phyloP scores from a whole-genome alignment of 2,888 invertebrate genomes.

The Mimachlamys varia region DNA sequence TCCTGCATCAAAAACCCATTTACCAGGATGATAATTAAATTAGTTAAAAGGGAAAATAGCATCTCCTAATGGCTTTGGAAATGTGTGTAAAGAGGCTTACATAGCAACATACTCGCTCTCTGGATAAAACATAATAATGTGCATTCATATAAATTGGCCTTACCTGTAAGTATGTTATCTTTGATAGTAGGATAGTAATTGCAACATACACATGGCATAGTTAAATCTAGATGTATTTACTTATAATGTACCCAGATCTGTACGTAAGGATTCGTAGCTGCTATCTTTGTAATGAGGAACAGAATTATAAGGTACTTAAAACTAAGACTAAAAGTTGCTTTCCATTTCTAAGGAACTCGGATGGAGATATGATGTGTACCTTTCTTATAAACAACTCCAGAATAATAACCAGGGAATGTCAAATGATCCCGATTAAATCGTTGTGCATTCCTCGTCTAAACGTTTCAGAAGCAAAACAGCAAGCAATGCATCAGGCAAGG shows the following conservation, averaged over 20 bases:
- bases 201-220: not conserved
- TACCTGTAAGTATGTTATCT: not conserved
- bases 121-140: not conserved
- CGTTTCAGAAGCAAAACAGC: no score
- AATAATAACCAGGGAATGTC: not conserved
- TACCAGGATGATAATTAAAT: not conserved
- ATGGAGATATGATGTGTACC: not conserved
- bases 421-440: not conserved
- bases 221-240: not conserved
- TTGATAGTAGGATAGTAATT: not conserved
- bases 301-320: not conserved
- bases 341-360: not conserved
- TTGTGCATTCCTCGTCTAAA: no score
- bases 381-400: not conserved
- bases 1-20: not conserved
- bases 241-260: not conserved
- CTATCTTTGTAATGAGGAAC: not conserved
- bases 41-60: not conserved
- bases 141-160: not conserved
- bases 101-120: not conserved
- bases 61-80: not conserved
- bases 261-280: not conserved
- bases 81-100: not conserved
- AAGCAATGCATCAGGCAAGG: no score
- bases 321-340: not conserved